Conservation (phyloP, 1,140 invertebrate genomes). For the Delia radicum region DNA sequence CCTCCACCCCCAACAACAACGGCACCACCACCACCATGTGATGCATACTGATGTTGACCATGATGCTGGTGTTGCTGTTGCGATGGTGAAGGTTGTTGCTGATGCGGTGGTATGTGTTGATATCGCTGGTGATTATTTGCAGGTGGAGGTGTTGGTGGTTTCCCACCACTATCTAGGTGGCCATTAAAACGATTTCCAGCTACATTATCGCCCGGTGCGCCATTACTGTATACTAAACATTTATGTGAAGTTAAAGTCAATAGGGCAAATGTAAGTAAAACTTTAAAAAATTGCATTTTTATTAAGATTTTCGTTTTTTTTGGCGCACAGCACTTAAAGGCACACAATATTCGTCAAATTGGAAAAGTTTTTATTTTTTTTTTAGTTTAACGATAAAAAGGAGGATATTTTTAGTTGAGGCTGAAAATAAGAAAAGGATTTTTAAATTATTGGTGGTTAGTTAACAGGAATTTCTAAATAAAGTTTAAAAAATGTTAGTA, state of each 20-base stretch:
- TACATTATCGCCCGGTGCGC: not conserved
- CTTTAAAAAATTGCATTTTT: constrained; percentile 17
- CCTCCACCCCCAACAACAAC: not conserved
- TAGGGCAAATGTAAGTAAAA: constrained; percentile 3
- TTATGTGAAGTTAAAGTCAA: not conserved
- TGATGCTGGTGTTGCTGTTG: not conserved
- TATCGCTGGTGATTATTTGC: not conserved
- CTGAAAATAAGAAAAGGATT: not conserved
- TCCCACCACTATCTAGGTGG: not conserved
- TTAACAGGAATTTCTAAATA: no score
- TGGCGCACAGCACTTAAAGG: constrained; percentile 4
- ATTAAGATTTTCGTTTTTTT: not conserved
- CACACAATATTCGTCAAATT: constrained; percentile 18
- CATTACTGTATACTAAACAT: constrained; percentile 5
- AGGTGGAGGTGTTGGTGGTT: not conserved
- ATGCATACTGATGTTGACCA: not conserved
- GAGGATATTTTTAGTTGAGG: not conserved
- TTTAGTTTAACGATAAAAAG: not conserved
- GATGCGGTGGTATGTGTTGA: constrained; percentile 11
- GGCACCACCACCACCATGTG: not conserved
- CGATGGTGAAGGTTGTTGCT: not conserved
- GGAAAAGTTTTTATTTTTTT: no score
- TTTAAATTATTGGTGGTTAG: not conserved
- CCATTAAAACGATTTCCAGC: not conserved
- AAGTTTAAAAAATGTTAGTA: not conserved